These are phyloP conservation scores for Steinernema feltiae DNA, from an alignment of 1,140 invertebrate genomes.

Conservation along the genomic window DNA sequence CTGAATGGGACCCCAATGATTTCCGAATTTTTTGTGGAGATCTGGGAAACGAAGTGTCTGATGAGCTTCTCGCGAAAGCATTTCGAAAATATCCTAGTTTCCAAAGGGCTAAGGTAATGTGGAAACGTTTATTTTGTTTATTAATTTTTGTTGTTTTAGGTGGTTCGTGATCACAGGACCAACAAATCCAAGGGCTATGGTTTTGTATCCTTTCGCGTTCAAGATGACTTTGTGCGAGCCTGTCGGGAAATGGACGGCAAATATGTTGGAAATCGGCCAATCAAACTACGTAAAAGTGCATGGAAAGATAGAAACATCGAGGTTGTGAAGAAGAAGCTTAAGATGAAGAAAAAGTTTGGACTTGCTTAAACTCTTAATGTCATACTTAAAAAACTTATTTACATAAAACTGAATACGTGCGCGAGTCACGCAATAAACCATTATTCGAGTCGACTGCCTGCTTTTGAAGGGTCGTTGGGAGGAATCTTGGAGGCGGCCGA, in stretches of 20 bases:
- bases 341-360: conserved; percentile 69
- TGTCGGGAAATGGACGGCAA: conserved; percentile 90
- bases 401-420: too few relatives aligned
- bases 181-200: conserved; percentile 99
- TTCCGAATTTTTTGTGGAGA: conserved; percentile 98
- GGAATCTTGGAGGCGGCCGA: too few relatives aligned
- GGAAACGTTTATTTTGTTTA: conserved; percentile 9
- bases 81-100: conserved; percentile 94
- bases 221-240: conserved; percentile 86
- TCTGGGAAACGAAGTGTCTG: conserved; percentile 92
- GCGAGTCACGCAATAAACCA: too few relatives aligned
- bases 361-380: conserved; percentile 34
- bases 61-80: conserved; percentile 83
- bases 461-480: too few relatives aligned
- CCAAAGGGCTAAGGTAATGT: conserved; percentile 73
- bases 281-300: conserved; percentile 89
- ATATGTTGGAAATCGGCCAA: conserved; percentile 94
- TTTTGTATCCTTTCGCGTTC: conserved; percentile 96
- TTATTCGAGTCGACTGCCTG: too few relatives aligned
- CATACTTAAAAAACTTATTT: background rate
- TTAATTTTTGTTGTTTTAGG: conserved; percentile 57
- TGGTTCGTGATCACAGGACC: conserved; percentile 87
- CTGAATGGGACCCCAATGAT: conserved; percentile 65
- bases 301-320: conserved; percentile 92
- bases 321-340: conserved; percentile 85